Evolutionary conservation across 1,140 invertebrate species (phyloP), one percentile per base, ranked within the genome.

Genomic region (Anastrepha ludens): DNA sequence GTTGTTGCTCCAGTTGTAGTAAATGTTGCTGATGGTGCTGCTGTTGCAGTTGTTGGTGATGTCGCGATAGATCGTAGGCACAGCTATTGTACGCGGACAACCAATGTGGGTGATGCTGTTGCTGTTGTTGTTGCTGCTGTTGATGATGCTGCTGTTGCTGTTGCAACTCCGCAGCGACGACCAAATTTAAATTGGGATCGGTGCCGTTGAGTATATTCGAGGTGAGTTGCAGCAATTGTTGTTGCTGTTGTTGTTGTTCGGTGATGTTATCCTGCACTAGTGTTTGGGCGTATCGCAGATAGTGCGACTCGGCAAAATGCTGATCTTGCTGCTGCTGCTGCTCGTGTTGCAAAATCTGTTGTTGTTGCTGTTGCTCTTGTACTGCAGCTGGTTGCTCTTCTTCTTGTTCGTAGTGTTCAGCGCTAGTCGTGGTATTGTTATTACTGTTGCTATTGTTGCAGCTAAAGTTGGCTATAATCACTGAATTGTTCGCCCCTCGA

Each of bases 391-490:
- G n/a, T 29, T 88, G 87, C 41, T 90, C 89, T 47, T 89, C 89
- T 62, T 89, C 88, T 47, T 81, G 88, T 20, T 3, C 64, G 86
- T 87, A 87, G 67, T 74, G 67, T 17, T 39, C 15, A 44, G 17
- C 64, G 20, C 29, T 67, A 20, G 74, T 0, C 11, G 50, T 11
- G 6, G 50, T 55, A 17, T 44, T 86, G 86, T 58, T 90, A 70
- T 67, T 88, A 50, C 74, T 89, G 89, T 8, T 90, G 86, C 29
- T 89, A 87, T 41, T 89, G 41, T 29, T 88, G 58, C 91, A 91
- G 59, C 89, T 90, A 89, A 91, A 91, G 88, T 91, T 93, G 44
- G 89, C 60, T 89, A 90, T 91, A 60, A 93, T 93, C 86, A 93
- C 92, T 29, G 90, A 90, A 88, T 91, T 90, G 87, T 91, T 90